A percentile compares a stretch with the other conserved stretches of the same genome.
These are phyloP conservation scores for Climacteris rufus DNA, from an alignment of 2,113 vertebrate species.

Conservation along the genomic window DNA sequence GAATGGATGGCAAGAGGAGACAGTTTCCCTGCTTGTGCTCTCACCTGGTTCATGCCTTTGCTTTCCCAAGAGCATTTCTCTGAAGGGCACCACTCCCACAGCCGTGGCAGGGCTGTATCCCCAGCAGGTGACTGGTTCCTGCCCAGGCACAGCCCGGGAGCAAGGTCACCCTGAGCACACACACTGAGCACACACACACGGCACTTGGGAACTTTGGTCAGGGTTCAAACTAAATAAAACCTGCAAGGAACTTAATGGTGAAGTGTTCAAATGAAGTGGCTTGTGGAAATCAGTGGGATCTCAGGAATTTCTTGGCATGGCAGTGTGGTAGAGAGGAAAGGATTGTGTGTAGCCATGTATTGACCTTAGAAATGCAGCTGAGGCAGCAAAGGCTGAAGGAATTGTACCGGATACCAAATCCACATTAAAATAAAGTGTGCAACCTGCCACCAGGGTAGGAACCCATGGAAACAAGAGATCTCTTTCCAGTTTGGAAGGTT, in stretches of 20 bases:
- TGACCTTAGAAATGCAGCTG: not conserved
- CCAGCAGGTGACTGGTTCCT: no score
- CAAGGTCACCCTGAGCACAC: not conserved
- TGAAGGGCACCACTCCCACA: not conserved
- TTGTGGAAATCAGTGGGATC: not conserved
- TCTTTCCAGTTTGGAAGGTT: not conserved
- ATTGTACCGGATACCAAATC: not conserved
- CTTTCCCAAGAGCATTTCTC: not conserved
- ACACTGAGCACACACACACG: not conserved
- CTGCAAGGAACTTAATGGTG: not conserved
- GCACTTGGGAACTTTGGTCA: not conserved
- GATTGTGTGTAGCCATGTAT: not conserved
- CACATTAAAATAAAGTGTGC: not conserved
- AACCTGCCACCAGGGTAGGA: not conserved
- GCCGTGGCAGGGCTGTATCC: not conserved
- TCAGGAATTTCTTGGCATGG: not conserved
- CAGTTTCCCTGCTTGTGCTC: not conserved
- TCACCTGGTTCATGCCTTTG: not conserved
- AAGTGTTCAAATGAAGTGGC: not conserved
- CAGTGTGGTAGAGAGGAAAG: not conserved
- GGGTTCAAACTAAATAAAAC: not conserved
- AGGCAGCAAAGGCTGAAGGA: not conserved
- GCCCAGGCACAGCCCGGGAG: fast-evolving
- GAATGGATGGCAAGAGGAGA: not conserved
- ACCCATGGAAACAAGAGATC: not conserved